Conservation (phyloP, 2,113 vertebrate species). For the Alces alces region DNA sequence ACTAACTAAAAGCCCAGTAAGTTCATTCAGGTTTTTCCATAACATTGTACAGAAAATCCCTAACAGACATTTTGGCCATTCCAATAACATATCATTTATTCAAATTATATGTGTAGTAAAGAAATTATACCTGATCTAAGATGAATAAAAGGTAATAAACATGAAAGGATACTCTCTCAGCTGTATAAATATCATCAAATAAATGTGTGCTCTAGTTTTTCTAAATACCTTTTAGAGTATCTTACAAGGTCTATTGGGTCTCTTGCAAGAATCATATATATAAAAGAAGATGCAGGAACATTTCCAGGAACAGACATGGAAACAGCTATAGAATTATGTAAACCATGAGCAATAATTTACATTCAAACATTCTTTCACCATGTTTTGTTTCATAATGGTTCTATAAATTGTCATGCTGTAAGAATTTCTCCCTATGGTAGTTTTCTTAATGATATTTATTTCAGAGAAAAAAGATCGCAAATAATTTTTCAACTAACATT, state of each 20-base stretch:
- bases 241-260: neutral
- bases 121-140: neutral
- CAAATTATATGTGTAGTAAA: neutral
- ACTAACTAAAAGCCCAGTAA: neutral
- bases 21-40: neutral
- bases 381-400: neutral
- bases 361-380: neutral
- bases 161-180: neutral
- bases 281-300: neutral
- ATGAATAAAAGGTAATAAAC: neutral
- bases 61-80: neutral
- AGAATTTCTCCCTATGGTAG: neutral
- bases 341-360: slow-evolving; percentile 13
- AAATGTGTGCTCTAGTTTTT: neutral
- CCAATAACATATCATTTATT: neutral
- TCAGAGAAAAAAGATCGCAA: neutral
- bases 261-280: slow-evolving; percentile 64
- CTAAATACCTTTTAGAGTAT: neutral
- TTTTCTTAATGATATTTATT: neutral
- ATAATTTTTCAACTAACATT: neutral
- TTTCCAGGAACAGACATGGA: slow-evolving; percentile 61
- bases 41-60: neutral
- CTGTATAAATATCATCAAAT: neutral
- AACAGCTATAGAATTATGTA: slow-evolving; percentile 19
- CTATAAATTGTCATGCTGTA: neutral